Evolutionary conservation across 2,113 vertebrate genomes (phyloP).

Genomic region (Oryzias melastigma): DNA sequence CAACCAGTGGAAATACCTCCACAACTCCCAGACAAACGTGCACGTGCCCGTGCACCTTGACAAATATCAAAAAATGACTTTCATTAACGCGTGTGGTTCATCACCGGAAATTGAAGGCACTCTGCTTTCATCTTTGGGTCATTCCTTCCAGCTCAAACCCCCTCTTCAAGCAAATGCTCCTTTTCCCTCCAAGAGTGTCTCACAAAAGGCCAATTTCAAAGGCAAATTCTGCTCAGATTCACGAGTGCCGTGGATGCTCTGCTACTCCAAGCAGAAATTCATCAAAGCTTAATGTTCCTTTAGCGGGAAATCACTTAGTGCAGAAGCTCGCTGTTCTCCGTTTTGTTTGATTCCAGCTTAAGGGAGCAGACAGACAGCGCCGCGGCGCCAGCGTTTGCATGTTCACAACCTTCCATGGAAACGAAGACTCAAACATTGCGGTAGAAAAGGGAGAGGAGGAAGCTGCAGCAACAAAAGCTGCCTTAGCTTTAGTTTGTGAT

Average conservation of each 20-base stretch:
- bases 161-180: slow-evolving; percentile 50
- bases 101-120: slow-evolving; percentile 33
- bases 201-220: slow-evolving; percentile 70
- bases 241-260: slow-evolving; percentile 51
- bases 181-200: slow-evolving; percentile 54
- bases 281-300: slow-evolving; percentile 66
- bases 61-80: not conserved
- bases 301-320: slow-evolving; percentile 56
- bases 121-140: slow-evolving; percentile 62
- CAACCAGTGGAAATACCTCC: slow-evolving; percentile 9
- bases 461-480: too few relatives aligned
- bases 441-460: too few relatives aligned
- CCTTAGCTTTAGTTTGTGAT: too few relatives aligned
- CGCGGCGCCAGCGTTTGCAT: not conserved
- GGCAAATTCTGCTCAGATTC: slow-evolving; percentile 63
- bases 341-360: slow-evolving; percentile 46
- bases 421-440: too few relatives aligned
- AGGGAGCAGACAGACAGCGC: slow-evolving; percentile 15
- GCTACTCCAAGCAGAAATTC: slow-evolving; percentile 62
- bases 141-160: slow-evolving; percentile 45
- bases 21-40: not conserved
- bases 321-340: slow-evolving; percentile 20
- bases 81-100: too few relatives aligned
- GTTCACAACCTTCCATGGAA: too few relatives aligned
- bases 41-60: not conserved